Percentiles rank a stretch among this genome's conserved stretches.
phyloP scores from a whole-genome alignment of 2,113 vertebrate species.

The Tupaia chinensis region DNA sequence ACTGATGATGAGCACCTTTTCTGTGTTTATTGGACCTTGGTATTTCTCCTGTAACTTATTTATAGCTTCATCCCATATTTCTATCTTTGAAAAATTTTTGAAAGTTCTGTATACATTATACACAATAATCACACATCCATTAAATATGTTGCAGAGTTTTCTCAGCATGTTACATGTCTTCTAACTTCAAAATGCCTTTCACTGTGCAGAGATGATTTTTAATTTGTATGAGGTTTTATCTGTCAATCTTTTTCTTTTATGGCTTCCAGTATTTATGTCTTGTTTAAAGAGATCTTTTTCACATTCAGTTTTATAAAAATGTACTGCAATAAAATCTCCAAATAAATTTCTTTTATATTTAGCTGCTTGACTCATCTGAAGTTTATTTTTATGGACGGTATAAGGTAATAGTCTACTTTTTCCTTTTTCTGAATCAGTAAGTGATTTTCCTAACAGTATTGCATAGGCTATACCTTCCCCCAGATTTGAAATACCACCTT shows the following conservation, averaged over 20 bases:
- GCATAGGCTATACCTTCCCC: background rate
- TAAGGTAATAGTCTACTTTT: constrained; percentile 28
- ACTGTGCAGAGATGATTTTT: constrained; percentile 47
- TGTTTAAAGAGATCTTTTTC: background rate
- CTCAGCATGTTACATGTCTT: constrained; percentile 13
- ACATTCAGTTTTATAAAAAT: background rate
- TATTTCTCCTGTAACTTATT: constrained; percentile 41
- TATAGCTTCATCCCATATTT: constrained; percentile 17
- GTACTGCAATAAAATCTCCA: background rate
- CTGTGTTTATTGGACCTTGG: constrained; percentile 33
- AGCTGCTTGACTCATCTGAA: background rate
- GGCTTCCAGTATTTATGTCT: constrained; percentile 7
- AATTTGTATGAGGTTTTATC: constrained; percentile 57
- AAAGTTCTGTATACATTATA: constrained; percentile 9
- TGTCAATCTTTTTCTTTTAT: constrained; percentile 44
- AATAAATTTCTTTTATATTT: constrained; percentile 30
- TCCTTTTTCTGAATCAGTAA: constrained; percentile 31
- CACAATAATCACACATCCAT: constrained; percentile 58
- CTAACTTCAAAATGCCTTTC: constrained; percentile 52
- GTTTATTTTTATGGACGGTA: constrained; percentile 11
- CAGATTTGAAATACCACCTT: background rate
- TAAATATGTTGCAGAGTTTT: constrained; percentile 54
- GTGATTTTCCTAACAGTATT: constrained; percentile 13
- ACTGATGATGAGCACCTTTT: background rate
- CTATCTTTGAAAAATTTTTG: constrained; percentile 57